Evolutionary conservation across 2,113 vertebrate genomes (phyloP), one percentile per base, ranked within the genome.

Genomic region (Aramus guarauna): DNA sequence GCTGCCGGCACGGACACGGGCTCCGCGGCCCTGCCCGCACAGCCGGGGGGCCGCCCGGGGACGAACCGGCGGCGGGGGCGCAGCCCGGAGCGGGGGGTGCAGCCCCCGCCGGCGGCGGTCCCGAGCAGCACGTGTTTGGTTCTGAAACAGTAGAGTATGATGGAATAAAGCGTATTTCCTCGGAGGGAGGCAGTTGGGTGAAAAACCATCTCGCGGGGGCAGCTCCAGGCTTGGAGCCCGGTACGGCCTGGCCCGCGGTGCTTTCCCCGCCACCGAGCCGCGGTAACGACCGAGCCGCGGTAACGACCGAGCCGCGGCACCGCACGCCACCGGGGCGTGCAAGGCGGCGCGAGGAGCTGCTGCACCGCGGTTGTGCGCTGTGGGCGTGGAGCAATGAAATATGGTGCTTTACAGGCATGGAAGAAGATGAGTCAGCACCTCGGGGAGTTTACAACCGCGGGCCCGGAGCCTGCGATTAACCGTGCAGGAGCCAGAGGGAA

Each of bases 391-490:
- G 93, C 90, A 5, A 9, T 75, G 96, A 85, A 92, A 79, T 43
- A 80, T 76, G 96, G 95, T 90, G 96, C 96, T 88, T 45, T 29
- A 30, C 76, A 26, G 94, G 95, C 95, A 83, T 85, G 95, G 94
- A 90, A 92, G 95, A 67, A 93, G 96, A 96, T 95, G 94, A 94
- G 95, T 96, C 95, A 95, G 95, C 94, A 85, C 96, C 95, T 78
- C 92, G 5, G 92, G 90, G 96, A 93, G 92, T 90, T 94, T 3
- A 17, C 48, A 76, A 11, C 88, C n/a, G 36, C 82, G 81, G 95
- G 92, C 92, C 85, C 75, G 80, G 22, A 93, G 94, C 96, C 90
- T 17, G 94, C 92, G 39, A 71, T 56, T 88, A 76, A 29, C 92
- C 12, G 91, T 66, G 95, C 94, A 9, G 81, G 64, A 90, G 90